A percentile compares a stretch with the other conserved stretches of the same genome.
phyloP scores from a whole-genome alignment of 2,888 invertebrate genomes.

The Drosophila paracracens region DNA sequence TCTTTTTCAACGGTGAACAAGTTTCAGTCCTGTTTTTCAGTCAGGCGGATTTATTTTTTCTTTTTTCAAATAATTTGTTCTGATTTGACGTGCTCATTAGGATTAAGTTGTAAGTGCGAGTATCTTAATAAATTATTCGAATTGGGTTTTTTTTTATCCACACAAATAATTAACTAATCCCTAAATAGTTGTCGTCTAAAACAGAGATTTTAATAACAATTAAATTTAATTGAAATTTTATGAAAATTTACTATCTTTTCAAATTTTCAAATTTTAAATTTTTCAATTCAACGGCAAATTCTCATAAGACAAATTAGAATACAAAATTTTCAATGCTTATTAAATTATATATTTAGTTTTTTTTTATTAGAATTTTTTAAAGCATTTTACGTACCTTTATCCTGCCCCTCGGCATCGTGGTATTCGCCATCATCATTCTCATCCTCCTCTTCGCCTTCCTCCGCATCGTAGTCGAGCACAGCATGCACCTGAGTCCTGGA shows the following conservation, averaged over 20 bases:
- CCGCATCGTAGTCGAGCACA: conserved; percentile 84
- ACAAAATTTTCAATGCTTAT: background rate
- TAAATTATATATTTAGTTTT: background rate
- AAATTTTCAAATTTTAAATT: too few species aligned
- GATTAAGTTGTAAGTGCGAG: background rate
- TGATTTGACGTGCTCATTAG: background rate
- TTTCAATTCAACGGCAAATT: background rate
- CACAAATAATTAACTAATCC: background rate
- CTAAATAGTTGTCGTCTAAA: background rate
- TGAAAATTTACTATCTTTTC: background rate
- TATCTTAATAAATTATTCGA: background rate
- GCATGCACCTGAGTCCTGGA: conserved; percentile 86
- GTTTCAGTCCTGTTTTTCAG: background rate
- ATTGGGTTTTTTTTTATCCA: background rate
- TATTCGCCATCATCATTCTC: conserved; percentile 82
- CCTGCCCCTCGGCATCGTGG: conserved; percentile 78
- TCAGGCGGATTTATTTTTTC: background rate
- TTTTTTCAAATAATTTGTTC: background rate
- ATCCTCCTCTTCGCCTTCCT: conserved; percentile 84
- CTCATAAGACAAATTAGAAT: background rate
- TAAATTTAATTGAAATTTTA: background rate
- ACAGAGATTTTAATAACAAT: background rate
- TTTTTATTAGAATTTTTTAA: background rate
- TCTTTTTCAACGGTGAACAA: background rate
- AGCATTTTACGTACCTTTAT: conserved; percentile 60